Evolutionary conservation across 2,888 invertebrate species (phyloP).

Genomic region (Acrocyrtus sp.): DNA sequence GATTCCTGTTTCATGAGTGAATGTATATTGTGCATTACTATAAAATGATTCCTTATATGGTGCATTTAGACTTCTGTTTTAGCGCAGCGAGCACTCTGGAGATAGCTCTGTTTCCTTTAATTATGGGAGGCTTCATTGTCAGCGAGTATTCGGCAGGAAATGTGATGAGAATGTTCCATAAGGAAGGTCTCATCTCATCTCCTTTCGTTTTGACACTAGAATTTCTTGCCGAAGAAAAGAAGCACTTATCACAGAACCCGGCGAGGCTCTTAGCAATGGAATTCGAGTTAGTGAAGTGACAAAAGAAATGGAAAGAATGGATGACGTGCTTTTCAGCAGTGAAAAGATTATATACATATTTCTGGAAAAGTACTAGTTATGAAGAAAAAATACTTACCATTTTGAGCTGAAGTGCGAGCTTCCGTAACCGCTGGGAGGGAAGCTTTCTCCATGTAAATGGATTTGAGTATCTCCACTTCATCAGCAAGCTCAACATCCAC

Average conservation of each 20-base stretch:
- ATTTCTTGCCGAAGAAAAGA: background rate
- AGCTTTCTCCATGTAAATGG: conserved; percentile 53
- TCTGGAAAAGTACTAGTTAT: conserved; percentile 14
- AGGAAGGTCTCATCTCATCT: background rate
- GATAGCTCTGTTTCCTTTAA: conserved; percentile 19
- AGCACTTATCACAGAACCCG: background rate
- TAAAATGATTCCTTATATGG: too few species aligned
- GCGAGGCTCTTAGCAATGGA: conserved; percentile 3
- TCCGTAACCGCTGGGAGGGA: conserved; percentile 20
- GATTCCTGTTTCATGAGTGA: too few species aligned
- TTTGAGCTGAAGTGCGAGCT: conserved; percentile 21
- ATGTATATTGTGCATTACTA: too few species aligned
- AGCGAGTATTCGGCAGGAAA: background rate
- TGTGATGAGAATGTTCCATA: background rate
- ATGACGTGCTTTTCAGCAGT: conserved; percentile 5
- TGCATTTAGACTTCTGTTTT: too few species aligned
- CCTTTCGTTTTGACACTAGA: background rate
- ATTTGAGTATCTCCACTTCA: conserved; percentile 50
- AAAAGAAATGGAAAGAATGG: conserved; percentile 32
- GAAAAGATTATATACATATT: conserved; percentile 27
- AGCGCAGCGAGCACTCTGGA: conserved; percentile 2
- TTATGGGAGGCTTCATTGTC: conserved; percentile 28
- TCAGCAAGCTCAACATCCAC: conserved; percentile 33
- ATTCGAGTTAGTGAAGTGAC: conserved; percentile 20
- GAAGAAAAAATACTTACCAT: conserved; percentile 14